Evolutionary conservation across 2,797 vertebrate species (phyloP), one percentile per base, ranked within the genome.

Genomic region (Melanogrammus aeglefinus): DNA sequence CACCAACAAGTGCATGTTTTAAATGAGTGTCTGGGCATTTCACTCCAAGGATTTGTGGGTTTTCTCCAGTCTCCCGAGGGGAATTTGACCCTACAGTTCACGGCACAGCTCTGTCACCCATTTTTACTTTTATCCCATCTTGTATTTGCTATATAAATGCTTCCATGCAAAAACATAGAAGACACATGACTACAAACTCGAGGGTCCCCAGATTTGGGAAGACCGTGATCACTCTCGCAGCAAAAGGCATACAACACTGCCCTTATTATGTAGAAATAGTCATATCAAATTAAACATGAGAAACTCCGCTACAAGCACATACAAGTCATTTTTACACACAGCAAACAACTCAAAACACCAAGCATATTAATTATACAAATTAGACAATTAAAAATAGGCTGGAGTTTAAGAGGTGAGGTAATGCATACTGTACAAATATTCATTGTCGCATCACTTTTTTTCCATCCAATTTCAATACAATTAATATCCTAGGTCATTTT

Each of bases 21-120:
- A 88, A 90, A 91, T 92, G 86, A 90, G 83, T 81, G 84, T 81
- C 82, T 85, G 84, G 80, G 75, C 76, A 85, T 77, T 76, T 90
- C 86, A 81, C 81, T 83, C 66, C 13, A 24, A 80, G 81, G 91
- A 86, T 89, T 89, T 91, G 81, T 80, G 88, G 86, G 76, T 80
- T 85, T 87, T 71, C 77, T 86, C 79, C 83, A 4, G 51, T 82
- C 84, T 86, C 82, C 75, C 75, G 78, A 81, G 77, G 80, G 85
- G 86, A 87, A 83, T 77, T 72, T 88, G 88, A 90, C 87, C 88
- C 81, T 77, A 79, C 79, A 72, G 27, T 75, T 75, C 63, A 38
- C 72, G 35, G 73, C 63, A 66, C 69, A 73, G 78, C 38, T 80
- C 57, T 29, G 13, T 82, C 88, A 89, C 81, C 79, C 81, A 77